phyloP scores from a whole-genome alignment of 2,113 vertebrate species.

The Oophaga pumilio region DNA sequence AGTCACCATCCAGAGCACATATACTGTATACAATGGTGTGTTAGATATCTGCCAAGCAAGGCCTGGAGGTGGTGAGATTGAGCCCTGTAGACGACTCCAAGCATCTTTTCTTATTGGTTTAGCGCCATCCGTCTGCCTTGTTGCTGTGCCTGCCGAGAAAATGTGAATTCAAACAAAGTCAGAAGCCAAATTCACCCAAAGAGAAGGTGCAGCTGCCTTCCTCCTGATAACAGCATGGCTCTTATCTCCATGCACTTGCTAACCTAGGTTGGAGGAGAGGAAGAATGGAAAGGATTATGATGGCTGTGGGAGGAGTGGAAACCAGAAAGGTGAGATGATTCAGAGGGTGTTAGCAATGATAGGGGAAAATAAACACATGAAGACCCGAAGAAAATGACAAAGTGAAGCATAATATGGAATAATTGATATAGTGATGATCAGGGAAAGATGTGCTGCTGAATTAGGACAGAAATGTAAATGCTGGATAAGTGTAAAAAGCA shows the following conservation, averaged over 20 bases:
- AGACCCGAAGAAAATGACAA: background rate
- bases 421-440: constrained; percentile 6
- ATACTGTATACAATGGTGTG: constrained; percentile 21
- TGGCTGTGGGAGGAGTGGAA: constrained; percentile 12
- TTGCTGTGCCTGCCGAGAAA: constrained; percentile 30
- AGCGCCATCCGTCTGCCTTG: constrained; percentile 23
- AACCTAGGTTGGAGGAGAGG: constrained; percentile 2
- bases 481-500: background rate
- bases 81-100: constrained; percentile 26
- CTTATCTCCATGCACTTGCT: constrained; percentile 30
- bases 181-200: constrained; percentile 44
- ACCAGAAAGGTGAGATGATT: constrained; percentile 8
- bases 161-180: constrained; percentile 41
- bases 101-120: constrained; percentile 39
- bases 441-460: background rate
- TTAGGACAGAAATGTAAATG: background rate
- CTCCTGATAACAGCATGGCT: constrained; percentile 22
- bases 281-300: constrained; percentile 36
- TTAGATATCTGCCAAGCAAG: constrained; percentile 31
- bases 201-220: constrained; percentile 40
- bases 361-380: background rate
- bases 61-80: constrained; percentile 32
- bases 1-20: constrained; percentile 12
- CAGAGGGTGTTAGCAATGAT: background rate
- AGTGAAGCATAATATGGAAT: background rate